Evolutionary conservation across 2,113 vertebrate genomes (phyloP).

Genomic region (Bolborhynchus lineola): DNA sequence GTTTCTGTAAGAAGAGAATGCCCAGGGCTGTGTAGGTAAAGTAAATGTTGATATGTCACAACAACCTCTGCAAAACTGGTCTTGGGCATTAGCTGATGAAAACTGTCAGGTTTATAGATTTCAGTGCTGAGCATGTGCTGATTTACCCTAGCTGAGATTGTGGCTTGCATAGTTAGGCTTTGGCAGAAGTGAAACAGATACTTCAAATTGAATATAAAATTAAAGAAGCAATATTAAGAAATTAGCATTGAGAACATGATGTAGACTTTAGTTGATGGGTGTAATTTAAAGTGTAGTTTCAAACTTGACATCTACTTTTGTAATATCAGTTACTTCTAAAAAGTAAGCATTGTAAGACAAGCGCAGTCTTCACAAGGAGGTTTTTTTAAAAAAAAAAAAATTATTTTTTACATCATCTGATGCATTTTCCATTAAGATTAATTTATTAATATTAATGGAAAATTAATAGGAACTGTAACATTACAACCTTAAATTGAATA

Average conservation of each 20-base stretch:
- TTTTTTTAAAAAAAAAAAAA: neutral
- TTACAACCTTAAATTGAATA: slow-evolving; percentile 28
- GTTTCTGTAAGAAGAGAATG: neutral
- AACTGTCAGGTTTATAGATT: neutral
- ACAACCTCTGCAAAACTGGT: neutral
- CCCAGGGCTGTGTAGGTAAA: neutral
- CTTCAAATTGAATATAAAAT: neutral
- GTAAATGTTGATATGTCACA: neutral
- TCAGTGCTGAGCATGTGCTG: neutral
- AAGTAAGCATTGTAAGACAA: neutral
- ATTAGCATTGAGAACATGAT: neutral
- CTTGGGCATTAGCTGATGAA: neutral
- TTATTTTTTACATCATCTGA: neutral
- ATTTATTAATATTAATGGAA: slow-evolving; percentile 52
- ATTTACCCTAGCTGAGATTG: neutral
- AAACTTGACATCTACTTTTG: neutral
- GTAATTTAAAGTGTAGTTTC: neutral
- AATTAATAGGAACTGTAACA: neutral
- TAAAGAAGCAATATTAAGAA: neutral
- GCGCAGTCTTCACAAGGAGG: neutral
- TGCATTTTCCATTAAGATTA: slow-evolving; percentile 50
- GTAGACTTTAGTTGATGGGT: neutral
- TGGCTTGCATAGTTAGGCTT: neutral
- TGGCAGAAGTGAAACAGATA: neutral
- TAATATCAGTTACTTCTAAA: neutral